Evolutionary conservation across 2,888 invertebrate species (phyloP).

Genomic region (Drosophila falleni): DNA sequence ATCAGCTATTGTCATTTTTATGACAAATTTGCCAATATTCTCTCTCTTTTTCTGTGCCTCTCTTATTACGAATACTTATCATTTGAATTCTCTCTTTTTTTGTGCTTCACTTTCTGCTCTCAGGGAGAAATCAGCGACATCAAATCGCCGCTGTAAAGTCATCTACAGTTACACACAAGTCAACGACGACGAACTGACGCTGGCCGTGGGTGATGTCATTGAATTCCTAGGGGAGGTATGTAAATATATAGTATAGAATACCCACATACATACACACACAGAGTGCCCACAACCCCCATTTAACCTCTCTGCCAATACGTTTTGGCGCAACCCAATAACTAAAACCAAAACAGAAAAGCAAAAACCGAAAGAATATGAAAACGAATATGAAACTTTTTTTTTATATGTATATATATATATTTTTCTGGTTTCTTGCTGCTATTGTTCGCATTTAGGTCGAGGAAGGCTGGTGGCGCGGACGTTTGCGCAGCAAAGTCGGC

Average conservation of each 20-base stretch:
- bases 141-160: constrained; percentile 91
- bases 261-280: not conserved
- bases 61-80: constrained; percentile 11
- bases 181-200: constrained; percentile 96
- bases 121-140: constrained; percentile 85
- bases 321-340: constrained; percentile 46
- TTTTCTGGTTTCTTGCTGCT: constrained; percentile 26
- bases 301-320: constrained; percentile 78
- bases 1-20: constrained; percentile 29
- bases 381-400: constrained; percentile 42
- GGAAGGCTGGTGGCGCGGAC: constrained; percentile 97
- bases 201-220: constrained; percentile 95
- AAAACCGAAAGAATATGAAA: constrained; percentile 12
- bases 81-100: constrained; percentile 35
- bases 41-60: constrained; percentile 22
- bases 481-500: constrained; percentile 92
- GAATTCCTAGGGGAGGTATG: constrained; percentile 94
- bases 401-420: not conserved
- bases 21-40: constrained; percentile 12
- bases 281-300: constrained; percentile 68
- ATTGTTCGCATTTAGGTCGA: constrained; percentile 87
- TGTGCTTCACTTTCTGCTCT: constrained; percentile 30
- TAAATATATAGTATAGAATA: constrained; percentile 28
- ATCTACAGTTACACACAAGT: constrained; percentile 96
- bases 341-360: constrained; percentile 11